Percentiles rank a stretch among this genome's conserved stretches.
Evolutionary conservation across 1,140 invertebrate species (phyloP).

Genomic region (Globodera ellingtonae): DNA sequence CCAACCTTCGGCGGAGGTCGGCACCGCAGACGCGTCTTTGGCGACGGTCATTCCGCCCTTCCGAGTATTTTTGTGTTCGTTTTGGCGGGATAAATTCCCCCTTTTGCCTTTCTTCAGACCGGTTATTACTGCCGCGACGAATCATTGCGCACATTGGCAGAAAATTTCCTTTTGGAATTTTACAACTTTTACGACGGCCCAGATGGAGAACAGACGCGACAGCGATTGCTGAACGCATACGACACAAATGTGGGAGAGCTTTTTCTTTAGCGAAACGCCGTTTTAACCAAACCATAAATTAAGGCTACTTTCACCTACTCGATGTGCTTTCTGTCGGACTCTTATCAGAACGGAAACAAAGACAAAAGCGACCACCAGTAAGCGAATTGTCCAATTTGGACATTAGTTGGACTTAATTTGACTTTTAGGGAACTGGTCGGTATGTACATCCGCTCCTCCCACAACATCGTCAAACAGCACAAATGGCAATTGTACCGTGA

Average conservation of each 20-base stretch:
- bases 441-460: conserved; percentile 40
- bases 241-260: conserved; percentile 36
- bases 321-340: conserved; percentile 26
- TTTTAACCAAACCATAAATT: conserved; percentile 19
- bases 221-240: conserved; percentile 45
- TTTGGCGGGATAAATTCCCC: neutral
- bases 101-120: conserved; percentile 31
- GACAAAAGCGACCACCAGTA: conserved; percentile 32
- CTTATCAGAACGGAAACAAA: conserved; percentile 6
- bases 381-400: conserved; percentile 10
- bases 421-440: conserved; percentile 38
- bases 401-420: neutral
- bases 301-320: conserved; percentile 50
- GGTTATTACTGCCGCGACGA: conserved; percentile 35
- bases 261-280: conserved; percentile 10
- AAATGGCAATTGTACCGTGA: conserved; percentile 53
- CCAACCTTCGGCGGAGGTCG: neutral
- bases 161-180: conserved; percentile 44
- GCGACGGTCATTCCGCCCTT: neutral
- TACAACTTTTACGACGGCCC: conserved; percentile 43
- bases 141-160: conserved; percentile 31
- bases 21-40: neutral
- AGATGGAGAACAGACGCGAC: conserved; percentile 34
- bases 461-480: conserved; percentile 46
- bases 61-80: conserved; percentile 5